Evolutionary conservation across 2,113 vertebrate genomes (phyloP), one percentile per base, ranked within the genome.

Genomic region (Mionectes macconnelli): DNA sequence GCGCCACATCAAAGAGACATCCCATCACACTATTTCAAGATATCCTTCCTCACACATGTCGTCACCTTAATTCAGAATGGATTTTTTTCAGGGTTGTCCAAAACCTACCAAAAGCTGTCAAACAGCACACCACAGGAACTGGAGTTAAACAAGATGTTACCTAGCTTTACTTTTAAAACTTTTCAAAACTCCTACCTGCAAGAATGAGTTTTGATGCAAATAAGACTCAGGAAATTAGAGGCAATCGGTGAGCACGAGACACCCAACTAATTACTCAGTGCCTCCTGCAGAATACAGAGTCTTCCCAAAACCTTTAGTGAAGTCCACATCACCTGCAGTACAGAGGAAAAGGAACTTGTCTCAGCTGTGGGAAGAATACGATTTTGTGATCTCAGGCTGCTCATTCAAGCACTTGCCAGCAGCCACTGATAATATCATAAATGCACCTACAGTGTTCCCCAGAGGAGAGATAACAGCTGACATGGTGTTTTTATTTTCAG

Each of bases 371-470:
- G 57, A 90, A 93, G 78, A 79, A 80, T 8, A 49, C 0, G 25
- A 90, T 85, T n/a, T 40, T 6, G 8, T 64, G 79, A 97, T 85
- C 82, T 78, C 88, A 94, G 82, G n/a, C 75, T 88, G 64, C 25
- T 74, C 59, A 52, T 15, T 40, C 76, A 76, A 77, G 64, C 55
- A 42, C 45, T 50, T 74, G 85, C 90, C 92, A 96, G 53, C 37
- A 94, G 86, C 83, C 80, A 67, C 87, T 52, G 75, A 94, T 77
- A 94, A 49, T 50, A 95, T 90, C 92, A 75, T 30, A 94, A 91
- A 42, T 25, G 63, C 57, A 85, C 78, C 78, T 85, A 52, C 83
- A 47, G 21, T 23, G 59, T 84, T 95, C 59, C 86, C 83, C 79
- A 77, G 64, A 92, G 66, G 37, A 56, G 47, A 96, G 75, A 93